Base-by-base conservation (phyloP, 2,888 invertebrate species). In the Amphipyra tragopoginis region DNA sequence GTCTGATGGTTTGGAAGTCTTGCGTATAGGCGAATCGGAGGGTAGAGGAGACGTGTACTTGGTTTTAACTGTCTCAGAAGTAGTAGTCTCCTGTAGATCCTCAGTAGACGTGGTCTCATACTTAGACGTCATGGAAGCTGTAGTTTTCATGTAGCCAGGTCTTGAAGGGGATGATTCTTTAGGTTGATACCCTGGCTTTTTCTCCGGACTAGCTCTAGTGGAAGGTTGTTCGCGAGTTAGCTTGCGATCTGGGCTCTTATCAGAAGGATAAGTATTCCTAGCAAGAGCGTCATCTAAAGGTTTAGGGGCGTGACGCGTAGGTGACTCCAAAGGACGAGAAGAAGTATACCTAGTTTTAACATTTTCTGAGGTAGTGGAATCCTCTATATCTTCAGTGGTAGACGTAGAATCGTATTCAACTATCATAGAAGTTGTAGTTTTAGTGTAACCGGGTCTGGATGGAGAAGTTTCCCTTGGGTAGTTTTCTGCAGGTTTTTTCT, bases 371-470 rank as follows among this genome's bases (percentile, higher is more conserved):
- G 11, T 42, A 15, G 40, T 51, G 8, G 15, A 34, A n/a, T 73
- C 54, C 9, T 71, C 65, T 39, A 69, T 15, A 47, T 74, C 59
- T 26, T 74, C 68, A 38, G 40, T 60, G 4, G 63, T 26, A 36
- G 69, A 69, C 0, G 62, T 62, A 2, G 73, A 77, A 47, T 69
- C 72, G 15, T 68, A 67, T 69, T 77, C 59, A 14, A 66, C 70
- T 48, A 55, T 55, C 50, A 67, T 71, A n/a, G 78, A 75, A 39
- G 70, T 55, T 6, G 75, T 74, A 5, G 58, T 71, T 52, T 63
- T 79, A 34, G 53, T 72, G 14, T 70, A 73, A 44, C 55, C 54
- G 7, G 80, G 78, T 13, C 66, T 58, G 36, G 51, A 38, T 10
- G 66, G 66, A 21, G 72, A 65, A n/a, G 33, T 44, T 36, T 66